Percentiles rank a stretch among this genome's conserved stretches.
phyloP scores from a whole-genome alignment of 2,888 invertebrate species.

The Spodoptera exigua region DNA sequence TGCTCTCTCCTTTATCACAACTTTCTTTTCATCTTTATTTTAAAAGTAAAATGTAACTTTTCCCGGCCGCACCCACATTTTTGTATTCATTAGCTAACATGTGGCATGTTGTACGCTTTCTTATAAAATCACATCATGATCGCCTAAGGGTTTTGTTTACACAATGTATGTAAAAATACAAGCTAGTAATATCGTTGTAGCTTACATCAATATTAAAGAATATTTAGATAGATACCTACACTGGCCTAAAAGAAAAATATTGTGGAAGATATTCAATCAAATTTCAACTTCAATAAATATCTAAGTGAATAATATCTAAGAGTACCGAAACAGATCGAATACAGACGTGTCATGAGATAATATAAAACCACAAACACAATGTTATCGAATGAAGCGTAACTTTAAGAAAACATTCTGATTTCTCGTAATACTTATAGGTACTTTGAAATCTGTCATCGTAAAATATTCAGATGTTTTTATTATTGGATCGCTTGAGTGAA shows the following conservation, averaged over 20 bases:
- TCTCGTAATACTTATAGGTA: constrained; percentile 24
- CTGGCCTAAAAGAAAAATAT: no score
- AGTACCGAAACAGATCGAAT: no score
- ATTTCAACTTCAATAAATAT: no score
- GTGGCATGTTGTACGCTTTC: constrained; percentile 31
- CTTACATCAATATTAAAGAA: no score
- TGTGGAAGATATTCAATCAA: no score
- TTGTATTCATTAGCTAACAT: constrained; percentile 31
- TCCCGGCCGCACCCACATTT: constrained; percentile 38
- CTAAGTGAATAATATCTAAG: no score
- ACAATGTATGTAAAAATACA: not conserved
- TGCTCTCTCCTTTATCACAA: constrained; percentile 23
- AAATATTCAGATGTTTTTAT: constrained; percentile 58
- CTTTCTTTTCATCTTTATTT: constrained; percentile 49
- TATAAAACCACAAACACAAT: not conserved
- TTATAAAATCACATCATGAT: constrained; percentile 16
- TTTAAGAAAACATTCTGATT: constrained; percentile 35
- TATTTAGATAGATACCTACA: no score
- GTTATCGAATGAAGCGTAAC: constrained; percentile 3
- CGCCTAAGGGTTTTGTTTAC: constrained; percentile 7
- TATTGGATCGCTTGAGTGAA: constrained; percentile 51
- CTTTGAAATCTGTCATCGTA: constrained; percentile 56
- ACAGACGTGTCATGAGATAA: no score
- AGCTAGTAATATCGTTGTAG: not conserved
- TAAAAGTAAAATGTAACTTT: constrained; percentile 46